Conservation (phyloP, 2,797 vertebrate genomes). For the Centropyge bicolor region DNA sequence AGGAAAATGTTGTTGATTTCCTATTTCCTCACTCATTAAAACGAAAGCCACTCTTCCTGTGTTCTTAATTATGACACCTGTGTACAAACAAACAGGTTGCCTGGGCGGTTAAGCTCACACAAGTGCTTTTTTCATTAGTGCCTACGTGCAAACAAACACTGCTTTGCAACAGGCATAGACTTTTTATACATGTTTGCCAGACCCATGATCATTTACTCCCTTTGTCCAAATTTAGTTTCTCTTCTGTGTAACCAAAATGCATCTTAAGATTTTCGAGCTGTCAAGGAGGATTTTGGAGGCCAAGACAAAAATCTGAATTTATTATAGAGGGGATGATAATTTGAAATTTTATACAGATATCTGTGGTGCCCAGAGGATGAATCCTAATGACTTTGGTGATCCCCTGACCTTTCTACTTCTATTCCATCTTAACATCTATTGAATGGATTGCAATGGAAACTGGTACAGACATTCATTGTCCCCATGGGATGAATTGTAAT, state of each 20-base stretch:
- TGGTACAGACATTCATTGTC: neutral
- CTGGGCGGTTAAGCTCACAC: neutral
- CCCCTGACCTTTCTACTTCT: neutral
- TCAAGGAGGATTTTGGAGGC: neutral
- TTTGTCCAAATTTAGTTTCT: neutral
- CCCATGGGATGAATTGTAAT: neutral
- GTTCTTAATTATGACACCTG: constrained; percentile 60
- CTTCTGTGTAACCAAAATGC: neutral
- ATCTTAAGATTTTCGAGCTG: neutral
- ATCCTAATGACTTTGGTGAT: no score
- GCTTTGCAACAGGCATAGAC: neutral
- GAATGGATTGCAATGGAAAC: neutral
- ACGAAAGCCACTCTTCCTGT: constrained; percentile 50
- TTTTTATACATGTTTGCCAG: neutral
- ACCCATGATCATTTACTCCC: no score
- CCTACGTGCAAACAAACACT: neutral
- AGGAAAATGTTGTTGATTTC: constrained; percentile 72
- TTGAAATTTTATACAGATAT: neutral
- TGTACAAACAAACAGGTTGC: constrained; percentile 11
- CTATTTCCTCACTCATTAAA: constrained; percentile 71
- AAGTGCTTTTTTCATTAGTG: constrained; percentile 12
- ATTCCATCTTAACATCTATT: neutral
- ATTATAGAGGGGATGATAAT: neutral
- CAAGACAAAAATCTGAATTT: neutral
- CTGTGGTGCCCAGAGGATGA: neutral